phyloP scores from a whole-genome alignment of 2,113 vertebrate species.

The Chlorocebus sabaeus region DNA sequence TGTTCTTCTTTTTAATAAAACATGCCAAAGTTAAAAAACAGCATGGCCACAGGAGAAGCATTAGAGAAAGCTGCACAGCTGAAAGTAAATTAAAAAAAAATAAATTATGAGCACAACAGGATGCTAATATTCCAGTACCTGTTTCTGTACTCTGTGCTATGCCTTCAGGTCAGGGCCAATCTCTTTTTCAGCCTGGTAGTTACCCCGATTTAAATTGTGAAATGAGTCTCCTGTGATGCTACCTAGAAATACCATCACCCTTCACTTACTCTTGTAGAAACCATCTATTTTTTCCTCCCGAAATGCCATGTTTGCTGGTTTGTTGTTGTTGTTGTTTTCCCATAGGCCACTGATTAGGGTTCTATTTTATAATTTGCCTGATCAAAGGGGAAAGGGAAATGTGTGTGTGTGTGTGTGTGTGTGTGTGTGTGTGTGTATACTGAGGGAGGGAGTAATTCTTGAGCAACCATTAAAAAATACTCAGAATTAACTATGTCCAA shows the following conservation, averaged over 20 bases:
- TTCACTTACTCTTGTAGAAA: neutral
- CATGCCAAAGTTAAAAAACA: constrained; percentile 11
- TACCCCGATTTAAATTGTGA: neutral
- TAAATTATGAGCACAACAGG: constrained; percentile 1
- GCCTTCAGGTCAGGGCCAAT: neutral
- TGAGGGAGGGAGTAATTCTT: neutral
- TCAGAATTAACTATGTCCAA: neutral
- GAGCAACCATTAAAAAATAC: neutral
- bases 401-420: neutral
- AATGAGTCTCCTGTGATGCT: constrained; percentile 1
- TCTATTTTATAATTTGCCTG: neutral
- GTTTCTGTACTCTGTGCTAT: neutral
- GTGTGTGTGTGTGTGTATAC: neutral
- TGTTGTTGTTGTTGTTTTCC: neutral
- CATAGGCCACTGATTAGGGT: neutral
- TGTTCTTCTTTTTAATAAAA: constrained; percentile 31
- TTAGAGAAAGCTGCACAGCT: constrained; percentile 25
- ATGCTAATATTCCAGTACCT: constrained; percentile 5
- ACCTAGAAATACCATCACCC: neutral
- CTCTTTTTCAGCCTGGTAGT: neutral
- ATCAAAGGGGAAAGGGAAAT: neutral
- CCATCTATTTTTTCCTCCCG: neutral
- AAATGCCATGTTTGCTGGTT: neutral
- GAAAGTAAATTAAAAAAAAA: constrained; percentile 39
- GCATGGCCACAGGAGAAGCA: constrained; percentile 5